phyloP scores from a whole-genome alignment of 2,888 invertebrate genomes.

The Pyrrhosoma nymphula region DNA sequence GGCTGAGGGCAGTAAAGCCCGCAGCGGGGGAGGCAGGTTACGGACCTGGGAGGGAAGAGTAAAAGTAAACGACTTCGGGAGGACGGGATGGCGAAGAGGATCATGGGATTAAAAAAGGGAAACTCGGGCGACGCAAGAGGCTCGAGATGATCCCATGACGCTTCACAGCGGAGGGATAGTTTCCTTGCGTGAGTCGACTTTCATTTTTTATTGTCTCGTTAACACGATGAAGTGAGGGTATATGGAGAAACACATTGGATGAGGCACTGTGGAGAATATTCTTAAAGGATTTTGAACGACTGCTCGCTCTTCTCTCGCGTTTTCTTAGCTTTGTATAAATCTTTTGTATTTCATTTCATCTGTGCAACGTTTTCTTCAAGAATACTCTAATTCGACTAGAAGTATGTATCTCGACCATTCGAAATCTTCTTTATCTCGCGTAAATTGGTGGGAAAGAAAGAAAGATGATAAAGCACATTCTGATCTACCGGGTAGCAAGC shows the following conservation, averaged over 20 bases:
- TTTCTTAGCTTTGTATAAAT: background rate
- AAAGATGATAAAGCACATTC: too few relatives aligned
- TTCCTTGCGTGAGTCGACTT: conserved; percentile 20
- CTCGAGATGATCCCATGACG: background rate
- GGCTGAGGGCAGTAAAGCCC: conserved; percentile 35
- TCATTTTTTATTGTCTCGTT: background rate
- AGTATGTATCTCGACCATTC: too few relatives aligned
- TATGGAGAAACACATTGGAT: background rate
- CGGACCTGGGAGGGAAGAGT: background rate
- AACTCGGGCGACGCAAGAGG: conserved; percentile 4
- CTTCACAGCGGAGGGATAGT: background rate
- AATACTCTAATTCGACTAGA: too few relatives aligned
- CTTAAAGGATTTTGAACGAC: conserved; percentile 34
- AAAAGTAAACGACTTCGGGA: background rate
- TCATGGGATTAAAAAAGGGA: background rate
- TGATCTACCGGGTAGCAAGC: too few relatives aligned
- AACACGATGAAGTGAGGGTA: background rate
- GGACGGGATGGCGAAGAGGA: background rate
- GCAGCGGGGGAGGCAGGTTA: background rate
- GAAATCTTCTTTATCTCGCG: too few relatives aligned
- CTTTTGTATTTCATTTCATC: too few relatives aligned
- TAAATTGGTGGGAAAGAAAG: too few relatives aligned
- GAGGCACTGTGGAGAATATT: background rate
- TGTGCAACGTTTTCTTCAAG: too few relatives aligned
- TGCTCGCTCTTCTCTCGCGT: background rate